Base-by-base conservation (phyloP, 2,797 vertebrate species). In the Synaphobranchus kaupii region DNA sequence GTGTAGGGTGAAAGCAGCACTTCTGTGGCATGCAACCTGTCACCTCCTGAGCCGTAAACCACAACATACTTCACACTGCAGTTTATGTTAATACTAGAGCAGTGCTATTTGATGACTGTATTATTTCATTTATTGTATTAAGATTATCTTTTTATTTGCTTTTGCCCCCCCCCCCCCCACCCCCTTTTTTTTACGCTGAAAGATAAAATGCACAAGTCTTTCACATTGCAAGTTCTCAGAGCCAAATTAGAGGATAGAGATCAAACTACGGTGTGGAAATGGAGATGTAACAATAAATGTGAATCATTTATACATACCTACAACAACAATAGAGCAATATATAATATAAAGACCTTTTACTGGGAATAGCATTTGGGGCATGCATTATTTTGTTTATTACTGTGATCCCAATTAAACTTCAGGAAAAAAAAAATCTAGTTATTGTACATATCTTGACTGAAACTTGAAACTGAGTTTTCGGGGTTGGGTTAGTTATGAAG, bases 61-160 rank as follows among this genome's bases (percentile, higher is more conserved):
- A 50, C n/a, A 25, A 56, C n/a, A n/a, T 31, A 54, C 31, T 56
- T n/a, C n/a, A 56, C 54, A 20, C 82, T 34, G 82, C 54, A 48
- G 39, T 84, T 84, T 56, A 25, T 76, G 71, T 76, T 76, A 39
- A 76, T 44, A 44, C 71, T 76, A 44, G 12, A 76, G 34, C 13
- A 76, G 71, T 39, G 31, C 34, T 0, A 81, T 12, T 81, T 81
- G 44, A 81, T 50, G 78, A 50, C 78, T 81, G 44, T 50, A 81
- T 81, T 50, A 81, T 48, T 48, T 48, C 20, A 81, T 81, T 50
- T 81, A 81, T 81, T 81, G 78, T 44, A 50, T n/a, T 81, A 81
- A 44, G 6, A 76, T 44, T 25, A 48, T 80, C 76, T 25, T 12
- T 78, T 47, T 44, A 39, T 39, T 78, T 47, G 5, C 7, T 44